Evolutionary conservation across 2,113 vertebrate genomes (phyloP).

Genomic region (Campylomormyrus numenius): DNA sequence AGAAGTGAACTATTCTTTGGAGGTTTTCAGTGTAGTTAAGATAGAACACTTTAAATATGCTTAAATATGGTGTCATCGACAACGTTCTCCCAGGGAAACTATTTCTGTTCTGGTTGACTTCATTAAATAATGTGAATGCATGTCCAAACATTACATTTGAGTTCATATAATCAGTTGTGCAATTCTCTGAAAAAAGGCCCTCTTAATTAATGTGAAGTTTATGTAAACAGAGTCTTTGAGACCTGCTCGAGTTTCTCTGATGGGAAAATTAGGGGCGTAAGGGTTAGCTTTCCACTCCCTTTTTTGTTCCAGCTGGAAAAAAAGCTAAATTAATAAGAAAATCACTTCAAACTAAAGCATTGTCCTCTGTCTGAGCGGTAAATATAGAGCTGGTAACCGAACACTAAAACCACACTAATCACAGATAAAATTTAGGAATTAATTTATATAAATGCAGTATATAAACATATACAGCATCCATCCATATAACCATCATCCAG

Average conservation of each 20-base stretch:
- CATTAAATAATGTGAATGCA: background rate
- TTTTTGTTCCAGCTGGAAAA: conserved; percentile 42
- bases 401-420: background rate
- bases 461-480: background rate
- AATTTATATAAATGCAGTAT: background rate
- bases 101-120: background rate
- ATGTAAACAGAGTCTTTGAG: conserved; percentile 10
- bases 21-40: background rate
- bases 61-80: background rate
- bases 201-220: conserved; percentile 7
- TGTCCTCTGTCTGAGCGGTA: conserved; percentile 31
- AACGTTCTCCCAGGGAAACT: background rate
- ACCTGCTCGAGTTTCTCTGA: conserved; percentile 33
- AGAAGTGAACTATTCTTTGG: background rate
- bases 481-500: background rate
- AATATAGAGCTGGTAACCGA: background rate
- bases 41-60: background rate
- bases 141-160: background rate
- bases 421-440: background rate
- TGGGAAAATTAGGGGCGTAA: conserved; percentile 41
- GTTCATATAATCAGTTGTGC: background rate
- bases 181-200: background rate
- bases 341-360: conserved; percentile 45
- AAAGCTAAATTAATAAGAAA: conserved; percentile 56
- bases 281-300: conserved; percentile 37